Percentiles rank a stretch among this genome's conserved stretches.
Evolutionary conservation across 1,140 invertebrate genomes (phyloP).

Genomic region (Cotesia vestalis): DNA sequence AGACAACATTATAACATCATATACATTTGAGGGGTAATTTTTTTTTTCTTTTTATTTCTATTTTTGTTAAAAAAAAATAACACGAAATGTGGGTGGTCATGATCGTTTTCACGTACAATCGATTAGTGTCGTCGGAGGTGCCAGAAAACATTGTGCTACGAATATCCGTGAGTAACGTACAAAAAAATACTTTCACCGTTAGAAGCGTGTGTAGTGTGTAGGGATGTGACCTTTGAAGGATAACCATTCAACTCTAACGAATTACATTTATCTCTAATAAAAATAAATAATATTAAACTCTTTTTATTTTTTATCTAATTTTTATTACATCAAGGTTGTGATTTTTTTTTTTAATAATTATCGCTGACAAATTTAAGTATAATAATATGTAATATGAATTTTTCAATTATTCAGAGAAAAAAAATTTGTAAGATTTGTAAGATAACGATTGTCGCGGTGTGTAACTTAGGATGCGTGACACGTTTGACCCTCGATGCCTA

Average conservation of each 20-base stretch:
- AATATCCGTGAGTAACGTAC: not conserved
- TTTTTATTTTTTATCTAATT: no score
- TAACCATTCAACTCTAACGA: no score
- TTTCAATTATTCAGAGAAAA: not conserved
- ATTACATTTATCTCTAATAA: no score
- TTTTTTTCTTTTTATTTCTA: not conserved
- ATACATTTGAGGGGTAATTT: not conserved
- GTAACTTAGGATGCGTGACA: constrained; percentile 25
- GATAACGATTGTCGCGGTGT: constrained; percentile 12
- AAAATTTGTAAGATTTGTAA: not conserved
- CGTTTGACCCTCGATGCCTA: constrained; percentile 33
- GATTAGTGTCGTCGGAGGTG: constrained; percentile 2
- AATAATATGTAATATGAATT: not conserved
- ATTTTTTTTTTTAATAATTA: no score
- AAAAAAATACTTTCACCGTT: constrained; percentile 3
- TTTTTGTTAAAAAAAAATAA: no score
- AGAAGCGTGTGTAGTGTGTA: no score
- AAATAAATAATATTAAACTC: no score
- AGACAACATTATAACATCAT: no score
- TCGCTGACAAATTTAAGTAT: no score
- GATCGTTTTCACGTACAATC: not conserved
- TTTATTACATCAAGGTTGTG: no score
- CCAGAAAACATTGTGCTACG: not conserved
- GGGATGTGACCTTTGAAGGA: no score
- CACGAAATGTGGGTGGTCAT: constrained; percentile 9